phyloP scores from a whole-genome alignment of 1,140 invertebrate genomes.

The Vollenhovia emeryi region DNA sequence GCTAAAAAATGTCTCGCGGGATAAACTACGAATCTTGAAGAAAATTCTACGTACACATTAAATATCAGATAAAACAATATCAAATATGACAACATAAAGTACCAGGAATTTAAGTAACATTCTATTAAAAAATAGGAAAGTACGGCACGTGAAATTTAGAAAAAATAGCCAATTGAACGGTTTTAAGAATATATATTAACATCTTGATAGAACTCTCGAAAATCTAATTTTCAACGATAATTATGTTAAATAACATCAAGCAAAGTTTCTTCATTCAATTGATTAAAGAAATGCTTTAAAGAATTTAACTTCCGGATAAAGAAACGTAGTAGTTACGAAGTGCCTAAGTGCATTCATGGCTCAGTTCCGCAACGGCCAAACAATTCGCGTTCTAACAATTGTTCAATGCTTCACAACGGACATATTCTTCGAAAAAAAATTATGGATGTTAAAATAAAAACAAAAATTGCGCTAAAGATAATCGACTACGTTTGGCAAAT shows the following conservation, averaged over 20 bases:
- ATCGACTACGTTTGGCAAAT: not conserved
- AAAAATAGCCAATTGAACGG: not conserved
- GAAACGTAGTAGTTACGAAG: not conserved
- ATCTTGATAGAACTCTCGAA: not conserved
- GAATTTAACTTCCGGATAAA: no score
- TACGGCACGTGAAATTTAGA: not conserved
- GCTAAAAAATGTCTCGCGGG: not conserved
- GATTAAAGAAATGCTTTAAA: not conserved
- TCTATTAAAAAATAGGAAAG: not conserved
- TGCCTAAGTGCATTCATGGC: not conserved
- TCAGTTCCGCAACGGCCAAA: not conserved
- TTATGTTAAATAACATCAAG: not conserved
- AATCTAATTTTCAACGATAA: not conserved
- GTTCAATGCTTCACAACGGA: not conserved
- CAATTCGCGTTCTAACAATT: not conserved
- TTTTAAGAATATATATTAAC: slow-evolving; percentile 1
- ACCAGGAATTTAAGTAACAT: not conserved
- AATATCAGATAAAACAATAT: not conserved
- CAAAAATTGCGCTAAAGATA: not conserved
- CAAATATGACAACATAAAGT: not conserved
- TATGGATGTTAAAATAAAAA: not conserved
- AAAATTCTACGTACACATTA: not conserved
- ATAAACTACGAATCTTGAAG: not conserved
- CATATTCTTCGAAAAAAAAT: not conserved
- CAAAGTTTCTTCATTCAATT: not conserved